Conservation (phyloP, 2,113 vertebrate species). For the Calyptomena viridis region DNA sequence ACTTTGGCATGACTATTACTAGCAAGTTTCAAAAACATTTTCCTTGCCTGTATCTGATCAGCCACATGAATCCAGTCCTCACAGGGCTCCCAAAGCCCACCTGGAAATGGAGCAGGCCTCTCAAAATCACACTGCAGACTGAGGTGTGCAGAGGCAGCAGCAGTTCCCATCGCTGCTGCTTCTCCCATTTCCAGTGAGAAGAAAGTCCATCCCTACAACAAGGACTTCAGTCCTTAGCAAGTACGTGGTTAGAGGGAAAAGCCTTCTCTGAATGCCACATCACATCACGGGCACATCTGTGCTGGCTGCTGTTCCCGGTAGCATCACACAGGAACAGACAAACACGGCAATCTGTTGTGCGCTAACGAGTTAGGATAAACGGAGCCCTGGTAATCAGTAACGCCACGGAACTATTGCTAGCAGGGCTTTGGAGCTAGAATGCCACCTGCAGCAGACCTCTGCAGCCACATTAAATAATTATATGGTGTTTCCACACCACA, state of each 20-base stretch:
- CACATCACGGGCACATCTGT: fast-evolving
- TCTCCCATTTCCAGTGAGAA: background rate
- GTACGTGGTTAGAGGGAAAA: background rate
- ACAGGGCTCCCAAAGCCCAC: fast-evolving
- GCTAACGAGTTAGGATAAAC: background rate
- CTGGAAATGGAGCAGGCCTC: background rate
- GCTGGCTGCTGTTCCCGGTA: fast-evolving
- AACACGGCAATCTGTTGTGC: background rate
- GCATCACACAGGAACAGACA: background rate
- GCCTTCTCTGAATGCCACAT: background rate
- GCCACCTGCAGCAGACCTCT: background rate
- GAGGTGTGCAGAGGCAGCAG: background rate
- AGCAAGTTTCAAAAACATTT: background rate
- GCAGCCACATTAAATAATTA: fast-evolving
- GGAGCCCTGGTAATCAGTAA: background rate
- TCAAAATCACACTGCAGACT: background rate
- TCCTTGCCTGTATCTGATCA: background rate
- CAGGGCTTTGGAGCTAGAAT: background rate
- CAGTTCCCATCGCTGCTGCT: fast-evolving
- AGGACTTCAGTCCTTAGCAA: too few species aligned
- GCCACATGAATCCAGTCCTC: fast-evolving
- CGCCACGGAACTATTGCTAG: background rate
- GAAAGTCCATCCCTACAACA: background rate
- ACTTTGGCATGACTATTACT: too few species aligned
- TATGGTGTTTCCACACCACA: fast-evolving